Evolutionary conservation across 2,113 vertebrate genomes (phyloP).

Genomic region (Cygnus atratus): DNA sequence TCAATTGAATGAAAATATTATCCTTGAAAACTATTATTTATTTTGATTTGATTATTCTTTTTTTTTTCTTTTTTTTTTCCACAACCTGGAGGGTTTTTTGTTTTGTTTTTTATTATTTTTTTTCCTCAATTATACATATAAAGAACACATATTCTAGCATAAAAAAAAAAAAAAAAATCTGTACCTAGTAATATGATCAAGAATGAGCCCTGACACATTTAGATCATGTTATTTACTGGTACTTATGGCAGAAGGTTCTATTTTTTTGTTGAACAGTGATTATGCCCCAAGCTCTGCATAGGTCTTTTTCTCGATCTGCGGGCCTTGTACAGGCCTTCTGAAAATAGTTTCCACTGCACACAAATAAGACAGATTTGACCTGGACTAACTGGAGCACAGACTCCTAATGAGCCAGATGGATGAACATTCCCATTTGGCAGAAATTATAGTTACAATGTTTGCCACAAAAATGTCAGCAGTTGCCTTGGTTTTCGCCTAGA

Average conservation of each 20-base stretch:
- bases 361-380: constrained; percentile 48
- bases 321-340: background rate
- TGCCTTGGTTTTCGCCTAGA: background rate
- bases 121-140: background rate
- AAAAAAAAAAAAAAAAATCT: background rate
- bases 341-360: constrained; percentile 18
- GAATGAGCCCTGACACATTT: background rate
- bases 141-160: background rate
- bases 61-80: background rate
- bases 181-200: background rate
- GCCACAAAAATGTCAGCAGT: background rate
- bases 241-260: background rate
- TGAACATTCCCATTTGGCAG: background rate
- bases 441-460: background rate
- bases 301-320: background rate
- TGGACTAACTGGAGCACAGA: constrained; percentile 25
- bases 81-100: background rate
- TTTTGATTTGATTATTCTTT: background rate
- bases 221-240: background rate
- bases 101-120: background rate
- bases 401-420: constrained; percentile 36
- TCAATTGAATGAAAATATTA: background rate
- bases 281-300: background rate
- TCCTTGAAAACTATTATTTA: background rate
- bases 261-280: background rate